These are phyloP conservation scores for Percina caprodes DNA, from an alignment of 2,113 vertebrate genomes.

Conservation along the genomic window DNA sequence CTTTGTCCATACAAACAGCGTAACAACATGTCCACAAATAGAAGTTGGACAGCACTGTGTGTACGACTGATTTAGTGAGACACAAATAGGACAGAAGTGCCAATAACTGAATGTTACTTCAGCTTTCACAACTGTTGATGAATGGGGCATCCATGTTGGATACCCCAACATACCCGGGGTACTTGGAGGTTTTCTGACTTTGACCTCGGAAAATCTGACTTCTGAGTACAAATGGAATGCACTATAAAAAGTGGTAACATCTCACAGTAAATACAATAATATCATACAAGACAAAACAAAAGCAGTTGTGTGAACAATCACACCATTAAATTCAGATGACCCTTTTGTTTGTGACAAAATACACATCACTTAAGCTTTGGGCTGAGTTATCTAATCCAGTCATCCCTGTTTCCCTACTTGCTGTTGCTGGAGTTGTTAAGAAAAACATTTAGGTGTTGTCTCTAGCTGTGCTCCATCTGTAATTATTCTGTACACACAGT, in stretches of 20 bases:
- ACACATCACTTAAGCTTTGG: neutral
- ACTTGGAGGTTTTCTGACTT: too few species aligned
- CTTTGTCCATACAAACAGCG: too few species aligned
- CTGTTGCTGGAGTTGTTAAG: constrained; percentile 5
- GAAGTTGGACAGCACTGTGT: too few species aligned
- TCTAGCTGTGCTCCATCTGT: constrained; percentile 31
- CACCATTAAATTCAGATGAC: neutral
- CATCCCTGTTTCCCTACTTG: neutral
- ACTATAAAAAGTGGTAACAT: neutral
- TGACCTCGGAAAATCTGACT: too few species aligned
- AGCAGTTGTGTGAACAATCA: neutral
- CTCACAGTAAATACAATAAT: neutral
- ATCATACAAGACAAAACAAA: neutral
- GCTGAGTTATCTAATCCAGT: neutral
- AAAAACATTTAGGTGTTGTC: constrained; percentile 25
- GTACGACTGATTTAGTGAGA: too few species aligned
- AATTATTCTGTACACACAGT: constrained; percentile 46
- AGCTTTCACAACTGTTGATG: too few species aligned
- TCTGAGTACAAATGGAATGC: too few species aligned
- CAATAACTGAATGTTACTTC: too few species aligned
- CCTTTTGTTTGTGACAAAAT: neutral
- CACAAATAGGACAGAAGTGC: too few species aligned
- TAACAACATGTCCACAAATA: too few species aligned
- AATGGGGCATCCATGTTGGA: too few species aligned
- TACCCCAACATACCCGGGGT: too few species aligned